A percentile compares a stretch with the other conserved stretches of the same genome.
phyloP scores from a whole-genome alignment of 2,888 invertebrate genomes.

The Coelogynopora nodosa region DNA sequence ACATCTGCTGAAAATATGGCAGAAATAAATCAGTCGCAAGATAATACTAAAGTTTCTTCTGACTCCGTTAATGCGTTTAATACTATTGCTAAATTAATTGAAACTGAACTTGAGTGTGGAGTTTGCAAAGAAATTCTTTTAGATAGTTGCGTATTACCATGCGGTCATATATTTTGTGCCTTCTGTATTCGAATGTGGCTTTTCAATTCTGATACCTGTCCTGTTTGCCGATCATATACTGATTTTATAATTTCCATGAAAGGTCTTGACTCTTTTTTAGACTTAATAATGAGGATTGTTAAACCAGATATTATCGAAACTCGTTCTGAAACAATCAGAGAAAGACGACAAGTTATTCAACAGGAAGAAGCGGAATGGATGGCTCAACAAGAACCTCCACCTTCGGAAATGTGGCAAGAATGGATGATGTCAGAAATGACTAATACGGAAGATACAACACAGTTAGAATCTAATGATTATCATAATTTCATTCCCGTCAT shows the following conservation, averaged over 20 bases:
- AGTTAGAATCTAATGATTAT: background rate
- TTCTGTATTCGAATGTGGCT: constrained; percentile 42
- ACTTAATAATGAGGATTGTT: background rate
- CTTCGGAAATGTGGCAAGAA: constrained; percentile 40
- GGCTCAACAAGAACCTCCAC: constrained; percentile 1
- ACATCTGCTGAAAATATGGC: background rate
- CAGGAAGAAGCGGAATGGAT: constrained; percentile 36
- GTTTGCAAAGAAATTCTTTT: constrained; percentile 36
- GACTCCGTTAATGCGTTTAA: background rate
- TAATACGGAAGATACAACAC: background rate
- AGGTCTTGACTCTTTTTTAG: constrained; percentile 36
- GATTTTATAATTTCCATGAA: constrained; percentile 38
- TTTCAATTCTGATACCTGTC: constrained; percentile 37
- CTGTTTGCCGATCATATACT: constrained; percentile 28
- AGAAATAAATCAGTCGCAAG: background rate
- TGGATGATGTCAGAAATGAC: constrained; percentile 11
- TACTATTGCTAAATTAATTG: constrained; percentile 2
- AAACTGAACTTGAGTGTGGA: constrained; percentile 38
- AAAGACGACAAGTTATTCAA: constrained; percentile 21
- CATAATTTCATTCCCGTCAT: background rate
- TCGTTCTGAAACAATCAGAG: background rate
- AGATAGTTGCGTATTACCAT: constrained; percentile 36
- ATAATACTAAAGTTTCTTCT: background rate
- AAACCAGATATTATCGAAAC: background rate
- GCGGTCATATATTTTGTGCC: constrained; percentile 40